These are phyloP conservation scores for Hypotaenidia philippensis DNA, from an alignment of 2,797 vertebrate species.

Conservation along the genomic window DNA sequence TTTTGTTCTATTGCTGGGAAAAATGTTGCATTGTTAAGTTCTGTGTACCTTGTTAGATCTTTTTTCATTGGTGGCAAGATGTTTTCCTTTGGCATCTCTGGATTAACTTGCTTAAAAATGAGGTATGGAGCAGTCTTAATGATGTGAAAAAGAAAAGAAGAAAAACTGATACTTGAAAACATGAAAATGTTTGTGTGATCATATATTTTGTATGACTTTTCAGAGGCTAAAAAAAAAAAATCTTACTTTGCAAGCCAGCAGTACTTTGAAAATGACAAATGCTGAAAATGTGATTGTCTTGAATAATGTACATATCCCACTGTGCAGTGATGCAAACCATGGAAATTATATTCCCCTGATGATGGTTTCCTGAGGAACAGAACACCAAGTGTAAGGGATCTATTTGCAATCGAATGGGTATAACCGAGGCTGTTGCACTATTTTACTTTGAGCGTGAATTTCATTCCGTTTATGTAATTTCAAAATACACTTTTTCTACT, in stretches of 20 bases:
- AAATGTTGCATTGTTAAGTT: background rate
- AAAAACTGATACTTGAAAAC: background rate
- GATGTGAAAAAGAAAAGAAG: background rate
- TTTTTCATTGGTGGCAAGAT: background rate
- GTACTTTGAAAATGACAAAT: background rate
- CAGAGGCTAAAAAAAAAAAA: background rate
- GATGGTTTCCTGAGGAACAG: background rate
- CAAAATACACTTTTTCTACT: background rate
- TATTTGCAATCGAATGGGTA: background rate
- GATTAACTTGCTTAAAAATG: background rate
- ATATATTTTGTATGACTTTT: background rate
- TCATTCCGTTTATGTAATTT: background rate
- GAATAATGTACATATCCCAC: background rate
- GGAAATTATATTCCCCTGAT: background rate
- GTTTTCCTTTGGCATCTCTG: background rate
- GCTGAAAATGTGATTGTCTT: background rate
- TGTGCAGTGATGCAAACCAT: background rate
- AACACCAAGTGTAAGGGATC: background rate
- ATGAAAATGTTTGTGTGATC: background rate
- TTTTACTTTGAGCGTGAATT: background rate
- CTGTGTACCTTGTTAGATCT: background rate
- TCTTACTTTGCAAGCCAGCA: background rate
- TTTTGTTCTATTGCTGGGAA: background rate
- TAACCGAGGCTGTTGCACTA: background rate
- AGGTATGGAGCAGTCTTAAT: background rate